Conservation (phyloP, 1,140 invertebrate genomes). For the Temnothorax nylanderi region DNA sequence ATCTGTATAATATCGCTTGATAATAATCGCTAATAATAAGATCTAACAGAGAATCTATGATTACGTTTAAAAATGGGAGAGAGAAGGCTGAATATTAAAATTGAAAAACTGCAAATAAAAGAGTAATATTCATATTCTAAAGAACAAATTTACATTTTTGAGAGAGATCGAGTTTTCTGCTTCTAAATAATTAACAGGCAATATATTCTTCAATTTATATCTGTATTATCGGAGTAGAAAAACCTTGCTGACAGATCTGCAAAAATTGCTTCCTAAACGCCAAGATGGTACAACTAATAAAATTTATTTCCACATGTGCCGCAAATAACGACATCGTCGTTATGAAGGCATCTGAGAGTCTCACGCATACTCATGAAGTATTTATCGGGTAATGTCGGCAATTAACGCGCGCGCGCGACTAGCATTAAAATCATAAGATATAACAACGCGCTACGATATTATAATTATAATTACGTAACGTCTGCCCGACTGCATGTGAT, state of each 20-base stretch:
- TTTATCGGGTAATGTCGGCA: background rate
- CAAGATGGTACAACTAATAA: background rate
- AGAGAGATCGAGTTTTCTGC: background rate
- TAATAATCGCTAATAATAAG: too few relatives aligned
- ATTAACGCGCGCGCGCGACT: background rate
- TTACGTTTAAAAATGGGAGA: background rate
- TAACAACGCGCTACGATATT: background rate
- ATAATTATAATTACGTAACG: constrained; percentile 25
- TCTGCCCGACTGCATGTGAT: background rate
- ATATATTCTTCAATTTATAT: background rate
- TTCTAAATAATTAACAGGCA: background rate
- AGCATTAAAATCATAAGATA: constrained; percentile 2
- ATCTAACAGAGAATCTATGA: background rate
- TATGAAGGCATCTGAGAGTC: background rate
- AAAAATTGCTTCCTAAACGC: background rate
- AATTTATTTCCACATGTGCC: background rate
- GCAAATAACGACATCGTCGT: background rate
- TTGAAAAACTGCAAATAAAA: background rate
- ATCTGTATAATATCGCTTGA: too few relatives aligned
- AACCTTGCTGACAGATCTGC: too few relatives aligned
- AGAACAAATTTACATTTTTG: background rate
- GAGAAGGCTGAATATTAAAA: background rate
- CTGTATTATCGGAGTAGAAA: background rate
- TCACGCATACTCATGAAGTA: background rate
- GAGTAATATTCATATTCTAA: too few relatives aligned